A percentile compares a stretch with the other conserved stretches of the same genome.
phyloP scores from a whole-genome alignment of 2,797 vertebrate species.

The Sebastes oblongus region DNA sequence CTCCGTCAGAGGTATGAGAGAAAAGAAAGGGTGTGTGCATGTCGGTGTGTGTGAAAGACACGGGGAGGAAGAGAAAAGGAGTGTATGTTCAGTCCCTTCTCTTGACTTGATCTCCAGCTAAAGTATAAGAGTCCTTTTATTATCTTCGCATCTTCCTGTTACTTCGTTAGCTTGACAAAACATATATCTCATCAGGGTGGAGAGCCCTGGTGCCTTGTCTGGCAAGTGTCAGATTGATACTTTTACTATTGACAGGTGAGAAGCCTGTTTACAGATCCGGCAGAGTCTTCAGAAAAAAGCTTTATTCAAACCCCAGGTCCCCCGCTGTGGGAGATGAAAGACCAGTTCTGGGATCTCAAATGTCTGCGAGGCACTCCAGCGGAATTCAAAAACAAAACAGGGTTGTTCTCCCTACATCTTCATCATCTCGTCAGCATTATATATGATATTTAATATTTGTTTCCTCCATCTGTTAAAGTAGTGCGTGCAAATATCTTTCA shows the following conservation, averaged over 20 bases:
- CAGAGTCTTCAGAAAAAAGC: background rate
- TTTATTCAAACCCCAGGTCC: background rate
- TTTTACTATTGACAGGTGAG: background rate
- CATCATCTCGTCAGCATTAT: background rate
- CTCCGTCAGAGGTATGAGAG: background rate
- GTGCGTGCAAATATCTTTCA: background rate
- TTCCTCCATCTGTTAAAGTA: constrained; percentile 16
- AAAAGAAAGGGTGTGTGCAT: background rate
- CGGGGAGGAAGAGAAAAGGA: background rate
- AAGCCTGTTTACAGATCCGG: background rate
- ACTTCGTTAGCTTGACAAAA: background rate
- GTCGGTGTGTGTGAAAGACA: background rate
- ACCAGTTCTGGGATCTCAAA: background rate
- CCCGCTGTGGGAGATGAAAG: background rate
- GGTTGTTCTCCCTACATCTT: background rate
- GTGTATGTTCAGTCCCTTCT: background rate
- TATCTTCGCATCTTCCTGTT: background rate
- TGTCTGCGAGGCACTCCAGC: background rate
- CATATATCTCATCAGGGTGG: background rate
- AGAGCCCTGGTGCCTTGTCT: background rate
- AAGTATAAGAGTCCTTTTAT: background rate
- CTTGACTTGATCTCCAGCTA: background rate
- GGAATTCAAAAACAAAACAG: background rate
- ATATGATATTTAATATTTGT: background rate
- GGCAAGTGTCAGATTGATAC: background rate